These are phyloP conservation scores for Ostrea edulis DNA, from an alignment of 1,140 invertebrate species.

Conservation along the genomic window DNA sequence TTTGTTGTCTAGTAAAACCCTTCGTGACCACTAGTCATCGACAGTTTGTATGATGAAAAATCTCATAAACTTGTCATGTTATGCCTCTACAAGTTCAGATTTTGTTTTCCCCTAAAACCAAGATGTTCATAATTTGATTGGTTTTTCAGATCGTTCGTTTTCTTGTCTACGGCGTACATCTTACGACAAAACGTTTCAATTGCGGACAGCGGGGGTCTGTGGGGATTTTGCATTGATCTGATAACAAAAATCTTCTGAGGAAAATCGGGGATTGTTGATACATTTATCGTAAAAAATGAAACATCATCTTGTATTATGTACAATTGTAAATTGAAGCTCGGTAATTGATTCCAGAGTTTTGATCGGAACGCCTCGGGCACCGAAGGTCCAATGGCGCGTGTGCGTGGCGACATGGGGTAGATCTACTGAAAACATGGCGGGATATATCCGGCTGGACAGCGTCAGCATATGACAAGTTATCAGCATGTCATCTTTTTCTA, in stretches of 20 bases:
- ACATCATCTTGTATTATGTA: conserved; percentile 37
- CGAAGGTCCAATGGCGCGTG: neutral
- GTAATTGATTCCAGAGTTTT: conserved; percentile 26
- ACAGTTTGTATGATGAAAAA: conserved; percentile 35
- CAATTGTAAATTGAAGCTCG: conserved; percentile 6
- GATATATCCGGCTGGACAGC: conserved; percentile 2
- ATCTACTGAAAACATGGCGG: conserved; percentile 19
- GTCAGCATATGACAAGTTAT: conserved; percentile 24
- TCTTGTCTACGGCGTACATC: conserved; percentile 6
- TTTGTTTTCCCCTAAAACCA: conserved; percentile 38
- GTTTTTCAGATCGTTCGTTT: neutral
- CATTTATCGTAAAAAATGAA: conserved; percentile 36
- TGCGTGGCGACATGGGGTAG: conserved; percentile 24
- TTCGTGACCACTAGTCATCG: conserved; percentile 14
- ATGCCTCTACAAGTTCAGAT: conserved; percentile 34
- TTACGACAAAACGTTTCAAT: conserved; percentile 18
- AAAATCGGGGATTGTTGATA: conserved; percentile 38
- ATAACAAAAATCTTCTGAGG: conserved; percentile 32
- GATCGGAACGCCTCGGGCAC: conserved; percentile 28
- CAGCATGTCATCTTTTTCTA: conserved; percentile 30
- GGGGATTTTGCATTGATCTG: neutral
- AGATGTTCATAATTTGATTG: conserved; percentile 37
- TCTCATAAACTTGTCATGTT: conserved; percentile 37
- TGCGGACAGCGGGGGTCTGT: conserved; percentile 13
- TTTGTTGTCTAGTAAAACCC: conserved; percentile 21